Evolutionary conservation across 2,113 vertebrate species (phyloP), one percentile per base, ranked within the genome.

Genomic region (Orycteropus afer): DNA sequence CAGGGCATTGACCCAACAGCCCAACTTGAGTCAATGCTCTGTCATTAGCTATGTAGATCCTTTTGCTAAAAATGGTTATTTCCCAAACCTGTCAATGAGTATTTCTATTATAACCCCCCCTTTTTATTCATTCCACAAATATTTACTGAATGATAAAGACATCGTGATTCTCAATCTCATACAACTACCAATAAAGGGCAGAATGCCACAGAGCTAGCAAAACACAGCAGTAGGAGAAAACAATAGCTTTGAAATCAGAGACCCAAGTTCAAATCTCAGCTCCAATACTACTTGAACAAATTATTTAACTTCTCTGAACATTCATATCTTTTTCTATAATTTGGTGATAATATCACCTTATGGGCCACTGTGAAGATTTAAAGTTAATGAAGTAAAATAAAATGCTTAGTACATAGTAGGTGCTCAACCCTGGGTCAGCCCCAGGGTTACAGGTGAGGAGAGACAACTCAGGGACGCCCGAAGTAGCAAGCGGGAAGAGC

Each of bases 81-180:
- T 51, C 42, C 14, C 22, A 86, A 61, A 87, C 32, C 18, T 89
- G 78, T 69, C 37, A 86, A 63, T 47, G 74, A 61, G 84, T 76
- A 91, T 73, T 82, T 83, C 45, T 71, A 89, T 80, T n/a, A 74
- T 84, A 80, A 95, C 53, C 9, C 23, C 1, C 4, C 40, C 12
- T 78, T 95, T 95, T 69, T 59, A 84, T 71, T 83, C 34, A 83
- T 76, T n/a, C 13, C 61, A 91, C 40, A 95, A 88, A 94, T 83
- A 96, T 85, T 93, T 90, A 80, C 47, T 91, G 34, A 89, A 71
- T 93, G 79, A 76, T 57, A 92, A 89, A 85, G 22, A 67, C 12
- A 79, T 12, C 65, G 88, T 3, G 18, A 71, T 20, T 94, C 47
- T 89, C 55, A 53, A 47, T 49, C n/a, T 49, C 45, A 47, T 23